Conservation (phyloP, 2,888 invertebrate genomes). For the Mimachlamys varia region DNA sequence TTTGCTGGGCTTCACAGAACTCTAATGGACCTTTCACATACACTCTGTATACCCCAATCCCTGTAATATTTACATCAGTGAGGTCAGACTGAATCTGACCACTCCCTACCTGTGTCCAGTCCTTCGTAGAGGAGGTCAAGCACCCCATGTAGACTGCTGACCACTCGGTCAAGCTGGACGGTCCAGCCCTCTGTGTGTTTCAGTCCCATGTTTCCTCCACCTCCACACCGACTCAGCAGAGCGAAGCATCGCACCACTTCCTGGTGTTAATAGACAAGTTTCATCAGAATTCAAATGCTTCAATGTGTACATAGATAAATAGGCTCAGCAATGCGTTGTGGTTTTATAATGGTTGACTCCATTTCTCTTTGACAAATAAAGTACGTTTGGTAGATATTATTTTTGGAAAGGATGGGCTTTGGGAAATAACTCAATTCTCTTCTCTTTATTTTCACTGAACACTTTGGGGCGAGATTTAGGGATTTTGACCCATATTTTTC, state of each 20-base stretch:
- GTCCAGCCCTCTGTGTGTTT: constrained; percentile 69
- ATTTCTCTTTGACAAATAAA: background rate
- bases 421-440: background rate
- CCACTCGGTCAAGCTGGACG: constrained; percentile 55
- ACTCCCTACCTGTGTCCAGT: constrained; percentile 56
- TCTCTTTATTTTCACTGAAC: no score
- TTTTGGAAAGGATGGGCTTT: no score
- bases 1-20: no score
- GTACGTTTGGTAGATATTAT: background rate
- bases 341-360: background rate
- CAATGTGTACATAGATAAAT: background rate
- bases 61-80: background rate
- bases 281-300: background rate
- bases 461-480: no score
- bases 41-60: background rate
- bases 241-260: constrained; percentile 60
- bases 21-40: no score
- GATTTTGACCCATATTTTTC: no score
- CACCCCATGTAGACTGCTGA: constrained; percentile 56
- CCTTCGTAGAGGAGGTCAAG: constrained; percentile 59
- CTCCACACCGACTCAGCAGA: constrained; percentile 65
- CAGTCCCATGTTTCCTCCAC: constrained; percentile 63
- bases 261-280: constrained; percentile 40
- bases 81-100: background rate
- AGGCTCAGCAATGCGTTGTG: background rate